Evolutionary conservation across 2,888 invertebrate genomes (phyloP).

Genomic region (Thecophora atra): DNA sequence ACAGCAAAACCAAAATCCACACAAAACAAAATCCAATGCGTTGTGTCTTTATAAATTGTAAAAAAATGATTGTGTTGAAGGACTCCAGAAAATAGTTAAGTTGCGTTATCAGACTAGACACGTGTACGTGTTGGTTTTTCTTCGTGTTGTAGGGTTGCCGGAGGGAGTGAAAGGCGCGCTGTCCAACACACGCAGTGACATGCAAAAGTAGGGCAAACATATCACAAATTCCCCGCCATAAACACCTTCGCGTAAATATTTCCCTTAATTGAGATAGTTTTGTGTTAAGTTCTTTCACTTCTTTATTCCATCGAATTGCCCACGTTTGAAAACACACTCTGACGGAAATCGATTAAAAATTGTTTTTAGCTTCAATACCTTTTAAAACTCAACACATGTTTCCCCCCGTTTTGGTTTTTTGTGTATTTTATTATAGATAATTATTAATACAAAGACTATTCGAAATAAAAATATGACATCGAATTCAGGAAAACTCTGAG

Average conservation of each 20-base stretch:
- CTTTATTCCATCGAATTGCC: too few relatives aligned
- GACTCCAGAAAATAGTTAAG: slow-evolving; percentile 55
- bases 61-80: slow-evolving; percentile 39
- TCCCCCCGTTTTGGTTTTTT: too few relatives aligned
- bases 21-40: slow-evolving; percentile 45
- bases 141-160: slow-evolving; percentile 31
- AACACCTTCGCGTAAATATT: slow-evolving; percentile 5
- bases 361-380: too few relatives aligned
- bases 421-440: too few relatives aligned
- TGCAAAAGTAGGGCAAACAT: slow-evolving; percentile 42
- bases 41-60: slow-evolving; percentile 43
- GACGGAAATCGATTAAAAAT: slow-evolving; percentile 58
- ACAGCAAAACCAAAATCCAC: slow-evolving; percentile 43
- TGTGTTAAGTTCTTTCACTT: too few relatives aligned
- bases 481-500: too few relatives aligned
- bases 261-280: slow-evolving; percentile 54
- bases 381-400: too few relatives aligned
- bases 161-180: slow-evolving; percentile 24
- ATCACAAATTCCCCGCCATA: slow-evolving; percentile 36
- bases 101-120: slow-evolving; percentile 38
- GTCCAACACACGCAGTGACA: slow-evolving; percentile 55
- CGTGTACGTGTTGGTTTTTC: slow-evolving; percentile 15
- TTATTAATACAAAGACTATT: too few relatives aligned
- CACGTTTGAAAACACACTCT: too few relatives aligned
- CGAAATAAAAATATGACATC: too few relatives aligned